Evolutionary conservation across 2,797 vertebrate genomes (phyloP).

Genomic region (Morus bassanus): DNA sequence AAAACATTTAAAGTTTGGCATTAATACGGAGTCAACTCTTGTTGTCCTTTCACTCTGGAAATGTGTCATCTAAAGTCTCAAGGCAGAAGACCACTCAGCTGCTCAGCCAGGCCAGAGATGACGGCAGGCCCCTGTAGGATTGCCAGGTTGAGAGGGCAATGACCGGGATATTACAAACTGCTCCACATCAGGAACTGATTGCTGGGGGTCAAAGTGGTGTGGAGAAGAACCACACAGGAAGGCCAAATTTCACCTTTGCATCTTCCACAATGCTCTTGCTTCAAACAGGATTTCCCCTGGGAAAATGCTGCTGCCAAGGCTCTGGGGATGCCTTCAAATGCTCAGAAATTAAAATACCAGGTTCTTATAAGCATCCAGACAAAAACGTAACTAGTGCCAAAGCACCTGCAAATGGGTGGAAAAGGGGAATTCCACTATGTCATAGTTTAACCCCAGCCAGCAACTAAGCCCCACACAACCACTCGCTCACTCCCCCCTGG

Average conservation of each 20-base stretch:
- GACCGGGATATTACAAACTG: background rate
- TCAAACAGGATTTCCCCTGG: background rate
- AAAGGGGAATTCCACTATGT: background rate
- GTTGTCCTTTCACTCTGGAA: slow-evolving; percentile 44
- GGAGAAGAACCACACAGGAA: background rate
- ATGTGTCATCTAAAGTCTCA: background rate
- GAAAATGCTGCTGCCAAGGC: background rate
- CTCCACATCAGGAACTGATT: background rate
- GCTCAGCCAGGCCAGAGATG: background rate
- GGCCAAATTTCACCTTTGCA: background rate
- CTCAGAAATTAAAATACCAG: background rate
- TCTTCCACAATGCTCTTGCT: background rate
- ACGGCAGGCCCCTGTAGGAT: background rate
- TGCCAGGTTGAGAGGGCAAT: background rate
- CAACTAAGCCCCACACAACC: no score
- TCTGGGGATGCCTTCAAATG: background rate
- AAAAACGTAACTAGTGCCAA: background rate
- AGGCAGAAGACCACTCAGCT: background rate
- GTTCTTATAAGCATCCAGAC: background rate
- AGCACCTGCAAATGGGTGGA: background rate
- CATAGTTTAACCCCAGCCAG: no score
- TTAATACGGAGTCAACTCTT: slow-evolving; percentile 24
- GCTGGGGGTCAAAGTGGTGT: accelerated
- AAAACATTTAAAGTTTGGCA: slow-evolving; percentile 66
- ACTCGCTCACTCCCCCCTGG: no score